A percentile compares a stretch with the other conserved stretches of the same genome.
Evolutionary conservation across 1,140 invertebrate species (phyloP).

Genomic region (Campoletis sonorensis): DNA sequence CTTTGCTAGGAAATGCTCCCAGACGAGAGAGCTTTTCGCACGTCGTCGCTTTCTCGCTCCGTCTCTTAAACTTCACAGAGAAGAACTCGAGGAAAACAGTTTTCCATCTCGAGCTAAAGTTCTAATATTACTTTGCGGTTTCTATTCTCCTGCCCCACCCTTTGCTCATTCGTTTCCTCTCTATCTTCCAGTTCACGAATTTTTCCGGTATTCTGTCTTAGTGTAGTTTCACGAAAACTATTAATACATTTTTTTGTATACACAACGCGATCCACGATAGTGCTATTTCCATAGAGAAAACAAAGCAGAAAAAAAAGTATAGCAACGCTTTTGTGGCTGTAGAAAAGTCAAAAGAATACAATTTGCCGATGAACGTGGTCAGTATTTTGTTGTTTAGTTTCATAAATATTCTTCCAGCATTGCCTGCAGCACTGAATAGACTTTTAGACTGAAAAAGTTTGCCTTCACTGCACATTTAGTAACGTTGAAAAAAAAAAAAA

Average conservation of each 20-base stretch:
- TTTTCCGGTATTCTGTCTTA: background rate
- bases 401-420: background rate
- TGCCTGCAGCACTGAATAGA: background rate
- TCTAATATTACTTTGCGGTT: conserved; percentile 10
- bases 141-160: background rate
- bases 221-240: too few relatives aligned
- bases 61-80: background rate
- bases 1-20: background rate
- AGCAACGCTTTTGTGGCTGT: too few relatives aligned
- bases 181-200: background rate
- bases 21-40: conserved; percentile 13
- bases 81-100: conserved; percentile 16
- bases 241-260: too few relatives aligned
- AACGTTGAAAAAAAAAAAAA: conserved; percentile 23
- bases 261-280: too few relatives aligned
- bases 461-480: background rate
- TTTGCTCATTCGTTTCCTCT: background rate
- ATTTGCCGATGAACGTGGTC: too few relatives aligned
- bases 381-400: too few relatives aligned
- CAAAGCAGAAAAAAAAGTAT: too few relatives aligned
- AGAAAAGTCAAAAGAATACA: too few relatives aligned
- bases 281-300: too few relatives aligned
- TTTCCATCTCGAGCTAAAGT: conserved; percentile 20
- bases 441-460: conserved; percentile 2
- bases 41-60: background rate